These are phyloP conservation scores for Caretta caretta DNA, from an alignment of 2,113 vertebrate species.

Conservation along the genomic window DNA sequence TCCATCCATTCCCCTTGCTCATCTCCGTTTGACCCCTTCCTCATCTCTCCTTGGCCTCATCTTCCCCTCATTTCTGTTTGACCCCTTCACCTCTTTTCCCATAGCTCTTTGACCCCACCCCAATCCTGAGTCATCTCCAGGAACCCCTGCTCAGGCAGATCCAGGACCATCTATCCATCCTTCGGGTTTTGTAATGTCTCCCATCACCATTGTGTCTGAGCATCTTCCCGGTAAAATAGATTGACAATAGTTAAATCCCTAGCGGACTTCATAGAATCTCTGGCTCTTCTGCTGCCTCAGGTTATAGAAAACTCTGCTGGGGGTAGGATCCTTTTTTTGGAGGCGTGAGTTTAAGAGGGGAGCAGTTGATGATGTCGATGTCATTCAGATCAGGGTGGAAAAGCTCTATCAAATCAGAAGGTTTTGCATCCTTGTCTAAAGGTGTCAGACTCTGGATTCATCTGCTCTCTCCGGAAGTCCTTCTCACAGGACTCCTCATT, in stretches of 20 bases:
- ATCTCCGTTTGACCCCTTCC: not conserved
- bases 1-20: not conserved
- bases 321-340: not conserved
- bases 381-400: not conserved
- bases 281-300: accelerated
- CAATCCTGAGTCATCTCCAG: not conserved
- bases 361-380: not conserved
- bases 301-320: not conserved
- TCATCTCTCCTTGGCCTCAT: not conserved
- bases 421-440: not conserved
- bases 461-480: not conserved
- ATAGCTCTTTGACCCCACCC: not conserved
- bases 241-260: not conserved
- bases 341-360: not conserved
- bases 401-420: accelerated
- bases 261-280: not conserved
- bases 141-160: not conserved
- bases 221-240: not conserved
- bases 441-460: not conserved
- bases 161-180: not conserved
- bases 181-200: not conserved
- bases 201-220: not conserved
- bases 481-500: not conserved
- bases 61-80: not conserved
- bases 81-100: not conserved